Percentiles rank a stretch among this genome's conserved stretches.
phyloP scores from a whole-genome alignment of 2,888 invertebrate genomes.

The Holacanthella duospinosa region DNA sequence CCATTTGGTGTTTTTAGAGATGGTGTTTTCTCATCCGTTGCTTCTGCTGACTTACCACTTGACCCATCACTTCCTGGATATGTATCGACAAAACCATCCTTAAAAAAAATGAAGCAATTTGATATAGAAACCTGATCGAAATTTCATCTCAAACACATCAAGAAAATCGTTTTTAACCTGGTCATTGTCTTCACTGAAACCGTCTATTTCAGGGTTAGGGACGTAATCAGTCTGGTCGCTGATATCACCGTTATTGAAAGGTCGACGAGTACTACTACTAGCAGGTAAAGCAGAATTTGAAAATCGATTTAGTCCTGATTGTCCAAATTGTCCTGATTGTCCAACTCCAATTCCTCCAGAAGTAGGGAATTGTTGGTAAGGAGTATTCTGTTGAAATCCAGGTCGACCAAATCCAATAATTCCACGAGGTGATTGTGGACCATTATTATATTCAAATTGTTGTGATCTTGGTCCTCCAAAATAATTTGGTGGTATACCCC shows the following conservation, averaged over 20 bases:
- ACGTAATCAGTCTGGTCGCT: constrained; percentile 14
- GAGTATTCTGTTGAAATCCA: not conserved
- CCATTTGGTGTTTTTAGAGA: constrained; percentile 15
- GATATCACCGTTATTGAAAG: not conserved
- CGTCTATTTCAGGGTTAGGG: constrained; percentile 31
- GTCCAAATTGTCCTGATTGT: not conserved
- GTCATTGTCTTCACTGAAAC: constrained; percentile 35
- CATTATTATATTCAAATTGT: not conserved
- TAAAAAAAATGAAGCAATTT: no score
- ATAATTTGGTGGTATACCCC: not conserved
- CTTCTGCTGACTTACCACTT: constrained; percentile 9
- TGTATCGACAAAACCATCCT: constrained; percentile 31
- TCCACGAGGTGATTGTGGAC: not conserved
- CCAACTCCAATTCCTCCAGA: constrained; percentile 2
- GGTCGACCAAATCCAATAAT: not conserved
- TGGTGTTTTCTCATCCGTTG: constrained; percentile 16
- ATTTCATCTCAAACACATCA: not conserved
- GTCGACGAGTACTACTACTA: not conserved
- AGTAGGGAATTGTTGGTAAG: not conserved
- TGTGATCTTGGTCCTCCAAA: constrained; percentile 1
- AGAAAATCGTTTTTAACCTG: constrained; percentile 17
- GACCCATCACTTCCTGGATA: constrained; percentile 16
- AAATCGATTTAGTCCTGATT: not conserved
- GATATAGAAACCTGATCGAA: not conserved
- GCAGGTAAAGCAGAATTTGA: not conserved